Evolutionary conservation across 2,797 vertebrate genomes (phyloP).

Genomic region (Kryptolebias ocellatus): DNA sequence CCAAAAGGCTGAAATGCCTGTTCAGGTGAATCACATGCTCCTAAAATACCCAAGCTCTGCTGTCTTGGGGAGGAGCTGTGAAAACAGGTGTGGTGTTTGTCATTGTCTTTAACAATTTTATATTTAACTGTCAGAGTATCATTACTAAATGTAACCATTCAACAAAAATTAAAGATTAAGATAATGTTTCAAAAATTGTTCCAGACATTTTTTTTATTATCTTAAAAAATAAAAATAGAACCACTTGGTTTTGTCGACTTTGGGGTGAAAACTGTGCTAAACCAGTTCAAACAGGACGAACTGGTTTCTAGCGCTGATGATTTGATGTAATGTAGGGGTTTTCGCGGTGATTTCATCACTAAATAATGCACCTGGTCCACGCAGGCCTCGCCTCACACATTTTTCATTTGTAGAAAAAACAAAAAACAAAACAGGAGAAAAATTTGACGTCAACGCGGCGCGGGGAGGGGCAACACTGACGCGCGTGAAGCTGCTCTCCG

Average conservation of each 20-base stretch:
- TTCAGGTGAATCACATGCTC: slow-evolving; percentile 41
- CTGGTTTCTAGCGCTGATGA: slow-evolving; percentile 35
- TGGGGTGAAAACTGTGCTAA: neutral
- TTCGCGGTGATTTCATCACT: neutral
- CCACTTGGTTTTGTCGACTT: neutral
- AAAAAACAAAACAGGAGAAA: neutral
- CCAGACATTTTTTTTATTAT: neutral
- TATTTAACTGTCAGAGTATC: neutral
- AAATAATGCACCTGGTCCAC: neutral
- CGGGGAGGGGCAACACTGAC: too few species aligned
- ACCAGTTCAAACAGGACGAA: slow-evolving; percentile 22
- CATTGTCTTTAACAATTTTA: neutral
- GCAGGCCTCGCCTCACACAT: neutral
- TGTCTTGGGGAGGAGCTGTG: slow-evolving; percentile 62
- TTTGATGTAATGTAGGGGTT: slow-evolving; percentile 1
- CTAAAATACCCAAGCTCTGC: slow-evolving; percentile 44
- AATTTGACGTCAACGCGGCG: neutral
- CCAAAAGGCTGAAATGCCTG: slow-evolving; percentile 43
- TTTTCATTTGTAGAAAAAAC: too few species aligned
- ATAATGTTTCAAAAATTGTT: neutral
- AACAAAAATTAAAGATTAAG: rapidly evolving
- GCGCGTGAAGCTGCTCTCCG: too few species aligned
- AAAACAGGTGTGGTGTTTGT: slow-evolving; percentile 72
- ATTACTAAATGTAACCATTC: neutral
- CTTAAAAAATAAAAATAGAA: rapidly evolving